These are phyloP conservation scores for Thinocorus orbignyianus DNA, from an alignment of 2,113 vertebrate genomes.

Conservation along the genomic window DNA sequence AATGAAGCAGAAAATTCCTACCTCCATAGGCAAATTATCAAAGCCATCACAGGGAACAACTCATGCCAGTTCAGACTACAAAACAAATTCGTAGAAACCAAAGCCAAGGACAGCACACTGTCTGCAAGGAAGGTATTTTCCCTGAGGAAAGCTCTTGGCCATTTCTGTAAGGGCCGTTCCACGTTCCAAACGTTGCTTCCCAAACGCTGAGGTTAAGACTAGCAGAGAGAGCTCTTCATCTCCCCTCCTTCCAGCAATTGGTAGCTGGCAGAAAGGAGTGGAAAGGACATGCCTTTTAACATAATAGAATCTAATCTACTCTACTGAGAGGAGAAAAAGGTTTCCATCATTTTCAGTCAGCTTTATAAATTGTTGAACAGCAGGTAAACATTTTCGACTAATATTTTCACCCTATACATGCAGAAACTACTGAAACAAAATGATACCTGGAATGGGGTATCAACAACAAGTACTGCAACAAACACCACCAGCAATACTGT, in stretches of 20 bases:
- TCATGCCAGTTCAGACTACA: background rate
- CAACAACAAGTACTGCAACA: background rate
- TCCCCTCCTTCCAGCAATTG: background rate
- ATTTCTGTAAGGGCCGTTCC: background rate
- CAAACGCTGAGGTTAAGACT: background rate
- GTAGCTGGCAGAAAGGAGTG: background rate
- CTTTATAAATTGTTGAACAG: background rate
- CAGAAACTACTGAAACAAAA: background rate
- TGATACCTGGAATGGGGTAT: rapidly evolving
- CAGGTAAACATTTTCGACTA: background rate
- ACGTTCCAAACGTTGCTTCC: background rate
- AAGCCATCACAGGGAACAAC: background rate
- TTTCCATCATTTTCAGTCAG: background rate
- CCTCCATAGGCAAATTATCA: too few species aligned
- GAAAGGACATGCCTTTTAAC: background rate
- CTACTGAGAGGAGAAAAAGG: background rate
- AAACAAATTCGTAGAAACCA: background rate
- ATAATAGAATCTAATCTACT: background rate
- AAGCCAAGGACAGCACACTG: background rate
- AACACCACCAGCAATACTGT: background rate
- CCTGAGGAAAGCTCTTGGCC: background rate
- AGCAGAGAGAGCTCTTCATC: background rate
- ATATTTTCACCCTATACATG: rapidly evolving
- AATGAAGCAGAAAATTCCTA: background rate
- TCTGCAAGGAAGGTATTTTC: background rate